Conservation (phyloP, 2,888 invertebrate species). For the Drosophila infuscata region DNA sequence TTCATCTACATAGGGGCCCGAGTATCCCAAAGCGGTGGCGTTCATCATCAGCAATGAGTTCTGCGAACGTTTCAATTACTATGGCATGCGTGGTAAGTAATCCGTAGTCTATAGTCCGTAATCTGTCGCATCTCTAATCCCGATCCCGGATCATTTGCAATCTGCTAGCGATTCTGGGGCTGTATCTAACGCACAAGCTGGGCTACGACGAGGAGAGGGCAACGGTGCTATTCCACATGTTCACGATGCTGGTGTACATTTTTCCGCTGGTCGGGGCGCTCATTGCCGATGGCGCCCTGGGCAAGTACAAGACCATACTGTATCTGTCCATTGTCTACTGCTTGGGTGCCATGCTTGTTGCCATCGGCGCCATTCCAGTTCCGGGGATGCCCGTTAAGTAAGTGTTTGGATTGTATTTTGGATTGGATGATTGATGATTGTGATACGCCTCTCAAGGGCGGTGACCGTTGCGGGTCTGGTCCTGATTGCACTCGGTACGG, state of each 20-base stretch:
- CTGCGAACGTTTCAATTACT: slow-evolving; percentile 98
- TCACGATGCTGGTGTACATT: slow-evolving; percentile 92
- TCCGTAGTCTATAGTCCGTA: background rate
- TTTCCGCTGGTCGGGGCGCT: slow-evolving; percentile 92
- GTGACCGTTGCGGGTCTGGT: slow-evolving; percentile 89
- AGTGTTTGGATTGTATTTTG: slow-evolving; percentile 48
- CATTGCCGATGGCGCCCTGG: slow-evolving; percentile 96
- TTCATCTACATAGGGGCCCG: slow-evolving; percentile 4
- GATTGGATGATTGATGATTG: background rate
- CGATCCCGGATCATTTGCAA: slow-evolving; percentile 63
- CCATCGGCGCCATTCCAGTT: slow-evolving; percentile 89
- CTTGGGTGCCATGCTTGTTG: slow-evolving; percentile 91
- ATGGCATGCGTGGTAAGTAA: slow-evolving; percentile 97
- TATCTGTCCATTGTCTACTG: slow-evolving; percentile 95
- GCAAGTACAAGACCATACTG: slow-evolving; percentile 93
- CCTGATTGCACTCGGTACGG: slow-evolving; percentile 95
- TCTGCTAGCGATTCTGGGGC: slow-evolving; percentile 92
- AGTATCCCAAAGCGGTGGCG: slow-evolving; percentile 94
- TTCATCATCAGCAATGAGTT: slow-evolving; percentile 99
- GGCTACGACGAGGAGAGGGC: slow-evolving; percentile 90
- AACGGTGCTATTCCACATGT: slow-evolving; percentile 95
- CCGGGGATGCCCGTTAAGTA: slow-evolving; percentile 87
- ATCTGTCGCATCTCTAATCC: background rate
- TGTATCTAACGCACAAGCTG: slow-evolving; percentile 94
- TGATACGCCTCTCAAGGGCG: slow-evolving; percentile 84